Base-by-base conservation (phyloP, 2,797 vertebrate species). In the Hoplostethus mediterraneus region DNA sequence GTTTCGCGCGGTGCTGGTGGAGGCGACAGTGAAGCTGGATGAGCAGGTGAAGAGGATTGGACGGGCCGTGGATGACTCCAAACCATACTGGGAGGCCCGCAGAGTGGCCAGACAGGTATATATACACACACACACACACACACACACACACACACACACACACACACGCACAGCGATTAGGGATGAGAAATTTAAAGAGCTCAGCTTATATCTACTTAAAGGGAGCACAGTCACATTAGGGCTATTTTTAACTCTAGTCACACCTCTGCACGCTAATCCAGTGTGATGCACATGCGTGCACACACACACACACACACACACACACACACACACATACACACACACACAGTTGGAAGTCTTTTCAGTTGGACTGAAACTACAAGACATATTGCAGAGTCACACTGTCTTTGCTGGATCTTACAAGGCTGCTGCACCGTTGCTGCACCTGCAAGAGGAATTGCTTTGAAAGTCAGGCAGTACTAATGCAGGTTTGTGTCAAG, bases 21-120 rank as follows among this genome's bases (percentile, higher is more conserved):
- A 99, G 85, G 98, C 97, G 0, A 98, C 97, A 0, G 89, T 97
- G 59, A 99, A 97, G 83, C 94, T 99, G 72, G 97, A 99, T 0
- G 97, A 98, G 71, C 95, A 97, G 90, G 91, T 95, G 49, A 99
- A 98, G 94, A 98, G 95, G 89, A 97, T 98, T 0, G 98, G 98
- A 25, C 97, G 97, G 92, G 95, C 97, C 0, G 97, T 99, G 75
- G 98, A 98, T 11, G 98, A 99, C 69, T 98, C 98, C 3, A 99
- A 99, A 85, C 98, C 98, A 1, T 99, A 98, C 88, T 99, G 98
- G 98, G 98, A 99, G 85, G 97, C 98, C 6, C 94, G 97, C 59
- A 96, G 94, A 87, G 95, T 96, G 71, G 96, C 97, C 6, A 94
- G 96, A 87, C 97, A 99, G 97, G 98, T 99, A 82, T 3, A 36